phyloP scores from a whole-genome alignment of 2,797 vertebrate genomes.

The Carduelis carduelis region DNA sequence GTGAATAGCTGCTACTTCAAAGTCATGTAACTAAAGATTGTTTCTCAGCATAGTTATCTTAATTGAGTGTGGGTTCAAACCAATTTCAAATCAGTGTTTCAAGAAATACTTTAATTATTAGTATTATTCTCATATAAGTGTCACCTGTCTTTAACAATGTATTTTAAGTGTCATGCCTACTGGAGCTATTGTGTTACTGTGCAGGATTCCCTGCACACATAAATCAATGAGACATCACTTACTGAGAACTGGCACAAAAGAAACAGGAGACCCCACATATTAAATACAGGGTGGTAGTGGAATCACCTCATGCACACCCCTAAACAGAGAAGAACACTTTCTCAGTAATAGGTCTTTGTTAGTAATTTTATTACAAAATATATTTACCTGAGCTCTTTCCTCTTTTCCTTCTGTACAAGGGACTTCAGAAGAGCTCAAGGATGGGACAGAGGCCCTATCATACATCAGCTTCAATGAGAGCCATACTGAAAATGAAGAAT shows the following conservation, averaged over 20 bases:
- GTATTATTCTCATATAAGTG: background rate
- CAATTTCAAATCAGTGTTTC: slow-evolving; percentile 37
- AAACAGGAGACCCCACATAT: background rate
- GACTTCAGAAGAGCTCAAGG: background rate
- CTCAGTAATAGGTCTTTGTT: background rate
- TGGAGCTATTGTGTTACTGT: background rate
- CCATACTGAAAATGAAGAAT: background rate
- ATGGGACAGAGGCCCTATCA: background rate
- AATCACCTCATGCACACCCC: background rate
- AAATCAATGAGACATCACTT: background rate
- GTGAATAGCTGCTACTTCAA: slow-evolving; percentile 11
- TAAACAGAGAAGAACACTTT: background rate
- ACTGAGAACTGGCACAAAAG: background rate
- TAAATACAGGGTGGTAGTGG: background rate
- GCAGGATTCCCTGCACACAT: background rate
- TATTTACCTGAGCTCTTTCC: background rate
- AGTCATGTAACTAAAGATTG: background rate
- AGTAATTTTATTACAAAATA: background rate
- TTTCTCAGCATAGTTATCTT: background rate
- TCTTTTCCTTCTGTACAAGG: background rate
- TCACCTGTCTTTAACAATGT: background rate
- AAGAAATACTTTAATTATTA: slow-evolving; percentile 51
- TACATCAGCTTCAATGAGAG: background rate
- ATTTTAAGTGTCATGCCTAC: background rate
- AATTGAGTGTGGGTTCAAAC: slow-evolving; percentile 8